Base-by-base conservation (phyloP, 1,140 invertebrate species). In the Macrobrachium rosenbergii region DNA sequence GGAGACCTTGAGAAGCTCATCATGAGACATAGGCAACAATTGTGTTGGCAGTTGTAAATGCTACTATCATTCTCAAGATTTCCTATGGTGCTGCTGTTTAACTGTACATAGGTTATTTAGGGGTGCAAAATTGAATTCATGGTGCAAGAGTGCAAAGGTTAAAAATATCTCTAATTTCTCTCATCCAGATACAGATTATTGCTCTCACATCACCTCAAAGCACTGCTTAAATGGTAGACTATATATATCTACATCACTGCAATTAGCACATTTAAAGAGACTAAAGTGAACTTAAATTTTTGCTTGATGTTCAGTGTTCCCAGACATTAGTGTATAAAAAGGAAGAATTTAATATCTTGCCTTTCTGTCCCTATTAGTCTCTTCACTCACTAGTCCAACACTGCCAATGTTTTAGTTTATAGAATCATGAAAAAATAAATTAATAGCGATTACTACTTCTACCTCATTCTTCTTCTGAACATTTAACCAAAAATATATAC, bases 101-200 rank as follows among this genome's bases (percentile, higher is more conserved):
- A 78, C 73, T 78, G 76, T 86, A 79, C 83, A 82, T n/a, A 82
- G 80, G 80, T 82, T 73, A 82, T 72, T 82, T 52, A 52, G 64
- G 52, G 76, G 83, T 86, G 83, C 83, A 80, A 86, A 79, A 86
- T 86, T 79, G 60, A 86, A 73, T 67, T 86, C 69, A 86, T 77
- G 76, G 83, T 86, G 83, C 83, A 80, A 59, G 63, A 75, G 82
- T 86, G 83, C 77, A 80, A 79, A 86, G 83, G 76, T 86, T 72
- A 62, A 86, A 80, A 79, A 86, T 80, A 79, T 63, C 67, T 72
- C 83, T 79, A 23, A 67, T 76, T 84, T 80, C 72, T 79, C 67
- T 60, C 62, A 80, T 79, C 52, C 77, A 73, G 59, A 86, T 28
- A 37, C n/a, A 83, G 52, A 58, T 80, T 67, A 64, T 80, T 80